Conservation (phyloP, 2,888 invertebrate genomes). For the Ephialtes manifestator region DNA sequence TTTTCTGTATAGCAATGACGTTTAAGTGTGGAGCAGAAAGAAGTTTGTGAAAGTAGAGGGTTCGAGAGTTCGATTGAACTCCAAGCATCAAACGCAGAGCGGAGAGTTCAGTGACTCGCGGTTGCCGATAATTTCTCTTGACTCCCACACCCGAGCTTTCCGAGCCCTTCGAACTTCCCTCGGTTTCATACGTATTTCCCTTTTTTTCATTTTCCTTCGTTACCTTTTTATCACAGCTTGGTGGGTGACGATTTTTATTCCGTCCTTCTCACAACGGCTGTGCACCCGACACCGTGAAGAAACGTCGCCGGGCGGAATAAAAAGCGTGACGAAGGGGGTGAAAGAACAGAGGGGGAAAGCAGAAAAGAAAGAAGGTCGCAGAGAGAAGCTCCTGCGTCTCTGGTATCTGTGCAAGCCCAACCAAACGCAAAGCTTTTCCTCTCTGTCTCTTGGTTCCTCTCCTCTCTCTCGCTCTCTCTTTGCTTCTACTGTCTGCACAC, state of each 20-base stretch:
- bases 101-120: constrained; percentile 40
- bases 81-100: not conserved
- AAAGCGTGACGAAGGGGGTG: constrained; percentile 27
- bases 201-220: constrained; percentile 18
- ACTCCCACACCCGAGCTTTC: constrained; percentile 15
- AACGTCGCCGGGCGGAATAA: constrained; percentile 37
- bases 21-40: constrained; percentile 8
- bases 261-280: constrained; percentile 38
- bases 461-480: constrained; percentile 7
- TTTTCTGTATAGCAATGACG: constrained; percentile 25
- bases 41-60: not conserved
- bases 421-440: constrained; percentile 46
- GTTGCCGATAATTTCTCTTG: constrained; percentile 46
- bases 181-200: not conserved
- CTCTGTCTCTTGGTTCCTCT: not conserved
- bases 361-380: constrained; percentile 47
- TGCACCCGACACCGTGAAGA: constrained; percentile 37
- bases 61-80: constrained; percentile 48
- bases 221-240: constrained; percentile 25
- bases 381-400: constrained; percentile 25
- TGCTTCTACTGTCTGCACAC: not conserved
- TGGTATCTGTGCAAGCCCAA: constrained; percentile 36
- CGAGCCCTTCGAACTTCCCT: constrained; percentile 12
- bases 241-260: constrained; percentile 47
- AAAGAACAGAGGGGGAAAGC: constrained; percentile 45